Evolutionary conservation across 2,888 invertebrate species (phyloP), one percentile per base, ranked within the genome.

Genomic region (Nephrotoma appendiculata): DNA sequence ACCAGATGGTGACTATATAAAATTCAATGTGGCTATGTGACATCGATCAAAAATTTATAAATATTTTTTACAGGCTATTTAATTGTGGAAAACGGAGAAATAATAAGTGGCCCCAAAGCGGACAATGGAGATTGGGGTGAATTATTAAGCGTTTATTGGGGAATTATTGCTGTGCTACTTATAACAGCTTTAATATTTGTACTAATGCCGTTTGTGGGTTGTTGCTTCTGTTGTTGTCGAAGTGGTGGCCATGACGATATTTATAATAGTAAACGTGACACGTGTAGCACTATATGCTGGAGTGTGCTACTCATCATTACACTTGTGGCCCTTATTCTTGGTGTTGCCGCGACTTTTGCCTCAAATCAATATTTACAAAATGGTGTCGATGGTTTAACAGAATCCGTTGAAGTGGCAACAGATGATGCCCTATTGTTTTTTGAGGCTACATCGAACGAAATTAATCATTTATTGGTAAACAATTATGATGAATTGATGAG

Each of bases 321-420:
- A 88, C 95, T 96, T 88, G 97, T 98, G 12, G 93, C 96, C 87
- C 94, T 45, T 92, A 98, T 98, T 89, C 97, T 98, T 92, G 98
- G 98, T 87, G 96, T 98, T 87, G 97, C 98, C 86, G 97, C 98
- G 91, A 95, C 97, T 83, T 98, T 98, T 92, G 96, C 96, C 86
- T 97, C 97, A 87, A 98, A 98, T 91, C 95, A 96, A 89, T 95
- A 96, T 90, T 93, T 97, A 92, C 95, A 97, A 90, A 93, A 93
- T 86, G 96, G 97, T 86, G 92, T 95, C 45, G 92, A 93, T 86
- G 93, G 93, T 31, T 92, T 96, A 86, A 94, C 95, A 0, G 90
- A 89, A 12, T 93, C 94, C 52, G 91, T 95, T 88, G 93, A 94
- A 88, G 92, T 93, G 86, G 94, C 94, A 86, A 90, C 95, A 87